These are phyloP conservation scores for Athalia circularis DNA, from an alignment of 2,888 invertebrate genomes.

Conservation along the genomic window DNA sequence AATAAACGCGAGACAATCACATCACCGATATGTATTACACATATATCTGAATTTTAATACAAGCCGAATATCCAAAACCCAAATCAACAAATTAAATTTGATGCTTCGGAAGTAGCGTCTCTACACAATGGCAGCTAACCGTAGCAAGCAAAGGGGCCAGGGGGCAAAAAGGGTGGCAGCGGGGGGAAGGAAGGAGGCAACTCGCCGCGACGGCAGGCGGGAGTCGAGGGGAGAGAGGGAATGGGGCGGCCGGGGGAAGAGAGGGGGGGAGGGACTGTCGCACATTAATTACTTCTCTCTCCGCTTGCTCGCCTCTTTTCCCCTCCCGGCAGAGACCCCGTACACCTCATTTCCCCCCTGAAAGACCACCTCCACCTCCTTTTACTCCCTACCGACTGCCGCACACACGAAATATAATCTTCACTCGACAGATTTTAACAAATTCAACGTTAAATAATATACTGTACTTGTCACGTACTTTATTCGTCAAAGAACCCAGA, in stretches of 20 bases:
- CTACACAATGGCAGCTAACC: conserved; percentile 71
- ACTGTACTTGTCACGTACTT: too few species aligned
- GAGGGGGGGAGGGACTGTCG: conserved; percentile 64
- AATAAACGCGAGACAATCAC: not conserved
- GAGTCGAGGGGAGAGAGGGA: conserved; percentile 26
- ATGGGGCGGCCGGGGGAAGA: not conserved
- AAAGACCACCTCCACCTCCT: conserved; percentile 48
- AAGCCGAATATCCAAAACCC: not conserved
- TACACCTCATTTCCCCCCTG: conserved; percentile 11
- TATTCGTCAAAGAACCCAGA: too few species aligned
- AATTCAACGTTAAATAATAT: too few species aligned
- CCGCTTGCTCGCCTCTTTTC: conserved; percentile 54
- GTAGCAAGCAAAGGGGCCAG: conserved; percentile 56
- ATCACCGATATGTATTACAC: not conserved
- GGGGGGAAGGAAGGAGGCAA: conserved; percentile 48
- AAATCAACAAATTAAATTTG: conserved; percentile 63
- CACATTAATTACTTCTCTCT: conserved; percentile 72
- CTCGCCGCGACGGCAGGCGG: conserved; percentile 35
- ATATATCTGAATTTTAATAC: too few species aligned
- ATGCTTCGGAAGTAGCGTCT: conserved; percentile 72
- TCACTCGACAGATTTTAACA: conserved; percentile 8
- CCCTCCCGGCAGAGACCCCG: conserved; percentile 41
- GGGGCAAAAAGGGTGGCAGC: conserved; percentile 46
- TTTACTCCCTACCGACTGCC: conserved; percentile 66
- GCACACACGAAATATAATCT: conserved; percentile 51